Conservation (phyloP, 2,888 invertebrate genomes). For the Cerastoderma edule region DNA sequence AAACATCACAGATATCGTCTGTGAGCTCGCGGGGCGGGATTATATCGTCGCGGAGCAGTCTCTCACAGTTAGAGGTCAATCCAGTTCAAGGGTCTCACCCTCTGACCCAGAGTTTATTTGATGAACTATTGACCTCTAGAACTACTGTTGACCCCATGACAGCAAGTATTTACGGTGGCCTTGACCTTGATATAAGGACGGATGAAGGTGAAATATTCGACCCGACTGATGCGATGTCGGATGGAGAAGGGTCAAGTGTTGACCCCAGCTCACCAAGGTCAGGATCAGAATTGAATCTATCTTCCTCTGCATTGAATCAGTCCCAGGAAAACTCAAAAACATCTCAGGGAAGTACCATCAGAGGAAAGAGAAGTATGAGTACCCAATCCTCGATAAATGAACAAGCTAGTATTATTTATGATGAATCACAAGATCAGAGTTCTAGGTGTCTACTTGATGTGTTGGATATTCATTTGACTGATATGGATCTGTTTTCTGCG, state of each 20-base stretch:
- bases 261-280: conserved; percentile 62
- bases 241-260: conserved; percentile 64
- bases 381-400: conserved; percentile 20
- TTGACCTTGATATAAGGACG: conserved; percentile 75
- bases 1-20: conserved; percentile 33
- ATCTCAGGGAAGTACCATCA: conserved; percentile 13
- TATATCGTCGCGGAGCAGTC: conserved; percentile 20
- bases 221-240: conserved; percentile 51
- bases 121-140: conserved; percentile 64
- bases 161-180: conserved; percentile 80
- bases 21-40: conserved; percentile 22
- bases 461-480: conserved; percentile 89
- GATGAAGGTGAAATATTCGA: conserved; percentile 55
- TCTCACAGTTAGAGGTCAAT: conserved; percentile 20
- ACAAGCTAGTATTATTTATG: background rate
- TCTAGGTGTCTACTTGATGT: conserved; percentile 88
- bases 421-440: conserved; percentile 30
- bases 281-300: conserved; percentile 28
- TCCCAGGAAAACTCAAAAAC: conserved; percentile 24
- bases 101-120: conserved; percentile 73
- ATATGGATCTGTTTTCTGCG: conserved; percentile 91
- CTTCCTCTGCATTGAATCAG: conserved; percentile 20
- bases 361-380: conserved; percentile 7
- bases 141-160: conserved; percentile 75
- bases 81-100: conserved; percentile 33